Conservation (phyloP, 2,888 invertebrate species). For the Catocala sponsa region DNA sequence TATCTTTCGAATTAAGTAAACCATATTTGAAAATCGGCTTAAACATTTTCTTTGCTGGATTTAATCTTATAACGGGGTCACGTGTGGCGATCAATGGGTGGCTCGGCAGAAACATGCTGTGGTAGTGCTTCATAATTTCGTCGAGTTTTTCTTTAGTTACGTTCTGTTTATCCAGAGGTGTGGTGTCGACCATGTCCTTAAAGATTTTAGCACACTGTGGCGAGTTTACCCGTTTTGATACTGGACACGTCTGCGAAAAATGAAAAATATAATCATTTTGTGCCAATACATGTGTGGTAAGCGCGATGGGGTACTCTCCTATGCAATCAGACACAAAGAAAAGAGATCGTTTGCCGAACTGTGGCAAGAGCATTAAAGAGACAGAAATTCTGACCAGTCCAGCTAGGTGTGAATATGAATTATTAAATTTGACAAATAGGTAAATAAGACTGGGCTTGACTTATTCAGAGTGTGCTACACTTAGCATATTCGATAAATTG, state of each 20-base stretch:
- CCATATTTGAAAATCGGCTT: slow-evolving; percentile 65
- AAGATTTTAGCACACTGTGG: slow-evolving; percentile 67
- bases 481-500: no score
- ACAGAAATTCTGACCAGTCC: no score
- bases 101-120: slow-evolving; percentile 56
- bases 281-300: no score
- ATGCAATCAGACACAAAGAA: no score
- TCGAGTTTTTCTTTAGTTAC: slow-evolving; percentile 48
- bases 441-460: no score
- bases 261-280: no score
- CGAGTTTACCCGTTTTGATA: slow-evolving; percentile 61
- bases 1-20: slow-evolving; percentile 56
- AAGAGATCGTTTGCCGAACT: no score
- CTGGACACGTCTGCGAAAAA: slow-evolving; percentile 70
- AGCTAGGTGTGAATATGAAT: no score
- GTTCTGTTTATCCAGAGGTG: slow-evolving; percentile 50
- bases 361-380: no score
- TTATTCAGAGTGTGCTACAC: no score
- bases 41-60: slow-evolving; percentile 34
- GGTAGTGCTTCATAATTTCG: slow-evolving; percentile 58
- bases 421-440: no score
- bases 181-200: slow-evolving; percentile 54
- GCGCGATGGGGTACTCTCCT: no score
- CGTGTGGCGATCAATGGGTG: slow-evolving; percentile 15
- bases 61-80: slow-evolving; percentile 16